These are phyloP conservation scores for Rhinophrynus dorsalis DNA, from an alignment of 2,797 vertebrate species.

Conservation along the genomic window DNA sequence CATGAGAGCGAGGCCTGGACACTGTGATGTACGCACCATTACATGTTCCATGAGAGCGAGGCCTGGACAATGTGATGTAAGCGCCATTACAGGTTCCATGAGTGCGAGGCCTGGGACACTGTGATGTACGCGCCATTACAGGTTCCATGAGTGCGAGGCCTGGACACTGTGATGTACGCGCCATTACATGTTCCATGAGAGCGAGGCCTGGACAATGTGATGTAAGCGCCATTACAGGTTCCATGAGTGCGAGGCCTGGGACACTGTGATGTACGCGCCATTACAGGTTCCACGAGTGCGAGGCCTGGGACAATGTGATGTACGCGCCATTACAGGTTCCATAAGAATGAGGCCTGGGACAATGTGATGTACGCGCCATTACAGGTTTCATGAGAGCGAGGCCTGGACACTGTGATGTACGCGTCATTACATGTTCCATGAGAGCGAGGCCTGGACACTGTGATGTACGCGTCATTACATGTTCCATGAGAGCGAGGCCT, in stretches of 20 bases:
- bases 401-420: slow-evolving; percentile 34
- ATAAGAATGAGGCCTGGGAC: slow-evolving; percentile 16
- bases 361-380: no score
- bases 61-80: no score
- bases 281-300: background rate
- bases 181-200: background rate
- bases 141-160: slow-evolving; percentile 3
- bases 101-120: slow-evolving; percentile 25
- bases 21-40: background rate
- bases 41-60: no score
- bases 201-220: slow-evolving; percentile 28
- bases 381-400: background rate
- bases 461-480: no score
- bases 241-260: slow-evolving; percentile 12
- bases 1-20: no score
- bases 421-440: background rate
- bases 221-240: no score
- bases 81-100: slow-evolving; percentile 6
- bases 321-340: no score
- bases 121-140: no score
- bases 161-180: no score
- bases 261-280: no score
- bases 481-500: slow-evolving; percentile 4
- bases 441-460: slow-evolving; percentile 26
- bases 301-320: slow-evolving; percentile 33